Conservation (phyloP, 53 echinoderm and acorn worm species). For the Paelopatides confundens region DNA sequence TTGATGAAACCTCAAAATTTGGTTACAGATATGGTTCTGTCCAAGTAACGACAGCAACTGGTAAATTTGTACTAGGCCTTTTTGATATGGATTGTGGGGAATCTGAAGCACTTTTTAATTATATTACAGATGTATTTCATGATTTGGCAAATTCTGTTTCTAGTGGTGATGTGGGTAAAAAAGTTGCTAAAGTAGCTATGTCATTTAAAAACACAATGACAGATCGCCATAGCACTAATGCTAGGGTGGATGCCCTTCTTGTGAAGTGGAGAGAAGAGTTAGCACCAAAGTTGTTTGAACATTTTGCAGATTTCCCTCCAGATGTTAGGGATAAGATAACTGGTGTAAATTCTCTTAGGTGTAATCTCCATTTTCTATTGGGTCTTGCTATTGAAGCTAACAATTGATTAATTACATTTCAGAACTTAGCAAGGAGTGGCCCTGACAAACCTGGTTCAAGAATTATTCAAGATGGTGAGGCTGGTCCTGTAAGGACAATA, state of each 20-base stretch:
- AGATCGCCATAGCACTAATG: not conserved
- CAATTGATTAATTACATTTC: not conserved
- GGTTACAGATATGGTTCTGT: not conserved
- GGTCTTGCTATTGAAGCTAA: too few species aligned
- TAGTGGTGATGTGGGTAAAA: not conserved
- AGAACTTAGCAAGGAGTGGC: too few species aligned
- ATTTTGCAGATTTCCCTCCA: not conserved
- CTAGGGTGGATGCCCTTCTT: not conserved
- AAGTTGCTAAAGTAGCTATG: not conserved
- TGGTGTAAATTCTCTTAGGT: not conserved
- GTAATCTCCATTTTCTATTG: not conserved
- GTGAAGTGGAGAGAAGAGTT: not conserved
- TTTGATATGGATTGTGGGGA: not conserved
- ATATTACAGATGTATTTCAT: not conserved
- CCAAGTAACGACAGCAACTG: not conserved
- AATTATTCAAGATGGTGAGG: not conserved
- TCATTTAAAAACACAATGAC: not conserved
- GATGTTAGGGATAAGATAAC: too few species aligned
- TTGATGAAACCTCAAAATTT: slow-evolving; percentile 11
- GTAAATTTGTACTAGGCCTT: not conserved
- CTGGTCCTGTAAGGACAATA: not conserved
- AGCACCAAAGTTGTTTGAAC: not conserved
- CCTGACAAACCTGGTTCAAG: not conserved
- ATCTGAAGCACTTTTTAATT: not conserved
- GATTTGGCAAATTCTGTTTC: not conserved